phyloP scores from a whole-genome alignment of 1,140 invertebrate species.

The Bicyclus anynana region DNA sequence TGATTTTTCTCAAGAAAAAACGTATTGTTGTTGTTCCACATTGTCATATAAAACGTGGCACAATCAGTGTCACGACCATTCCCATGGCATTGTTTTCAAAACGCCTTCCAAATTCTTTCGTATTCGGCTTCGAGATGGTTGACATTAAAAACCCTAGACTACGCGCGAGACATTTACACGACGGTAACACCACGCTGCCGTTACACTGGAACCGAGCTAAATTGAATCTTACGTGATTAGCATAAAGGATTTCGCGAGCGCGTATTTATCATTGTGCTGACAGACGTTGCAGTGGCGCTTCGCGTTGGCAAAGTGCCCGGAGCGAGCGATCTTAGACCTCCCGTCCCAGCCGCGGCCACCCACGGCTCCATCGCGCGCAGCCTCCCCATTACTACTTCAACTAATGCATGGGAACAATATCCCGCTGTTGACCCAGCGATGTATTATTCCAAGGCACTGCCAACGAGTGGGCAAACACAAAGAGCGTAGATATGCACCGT shows the following conservation, averaged over 20 bases:
- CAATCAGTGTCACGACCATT: background rate
- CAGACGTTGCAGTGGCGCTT: slow-evolving; percentile 59
- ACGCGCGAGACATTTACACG: slow-evolving; percentile 56
- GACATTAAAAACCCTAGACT: slow-evolving; percentile 64
- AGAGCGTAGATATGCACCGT: slow-evolving; percentile 13
- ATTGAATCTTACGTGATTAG: slow-evolving; percentile 15
- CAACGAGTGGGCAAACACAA: slow-evolving; percentile 17
- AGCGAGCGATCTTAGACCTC: slow-evolving; percentile 36
- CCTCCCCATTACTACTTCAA: slow-evolving; percentile 48
- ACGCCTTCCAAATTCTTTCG: slow-evolving; percentile 44
- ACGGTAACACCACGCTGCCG: slow-evolving; percentile 15
- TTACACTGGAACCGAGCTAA: background rate
- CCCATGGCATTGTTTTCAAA: slow-evolving; percentile 15
- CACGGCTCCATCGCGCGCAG: slow-evolving; percentile 37
- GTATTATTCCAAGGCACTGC: slow-evolving; percentile 32
- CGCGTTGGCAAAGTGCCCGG: slow-evolving; percentile 61
- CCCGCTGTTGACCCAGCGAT: slow-evolving; percentile 46
- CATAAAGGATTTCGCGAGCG: slow-evolving; percentile 7
- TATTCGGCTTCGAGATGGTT: slow-evolving; percentile 54
- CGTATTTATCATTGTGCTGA: slow-evolving; percentile 21
- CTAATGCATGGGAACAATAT: slow-evolving; percentile 52
- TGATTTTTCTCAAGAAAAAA: too few species aligned
- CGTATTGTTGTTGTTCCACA: too few species aligned
- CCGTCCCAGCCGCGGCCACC: slow-evolving; percentile 31
- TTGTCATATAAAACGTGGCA: too few species aligned